These are phyloP conservation scores for Lamprologus lemairii DNA, from an alignment of 2,113 vertebrate genomes.

Conservation along the genomic window DNA sequence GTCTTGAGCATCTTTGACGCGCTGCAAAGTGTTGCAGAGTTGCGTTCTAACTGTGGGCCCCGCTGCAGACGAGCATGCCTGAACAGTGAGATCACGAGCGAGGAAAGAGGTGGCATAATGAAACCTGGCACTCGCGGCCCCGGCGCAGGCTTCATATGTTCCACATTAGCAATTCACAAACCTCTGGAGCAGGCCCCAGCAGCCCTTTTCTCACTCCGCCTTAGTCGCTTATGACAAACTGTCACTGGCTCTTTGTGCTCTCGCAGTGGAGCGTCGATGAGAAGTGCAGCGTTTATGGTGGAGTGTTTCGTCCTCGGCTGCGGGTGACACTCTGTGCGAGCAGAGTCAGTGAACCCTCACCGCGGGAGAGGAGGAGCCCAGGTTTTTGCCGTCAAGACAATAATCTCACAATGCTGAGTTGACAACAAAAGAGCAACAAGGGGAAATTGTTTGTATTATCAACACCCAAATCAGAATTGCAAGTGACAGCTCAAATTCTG, in stretches of 20 bases:
- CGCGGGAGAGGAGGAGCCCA: conserved; percentile 12
- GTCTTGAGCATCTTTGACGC: conserved; percentile 1
- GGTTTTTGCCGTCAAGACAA: conserved; percentile 31
- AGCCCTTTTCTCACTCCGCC: conserved; percentile 48
- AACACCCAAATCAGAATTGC: conserved; percentile 21
- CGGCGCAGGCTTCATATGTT: conserved; percentile 75
- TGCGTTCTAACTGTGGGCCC: conserved; percentile 5
- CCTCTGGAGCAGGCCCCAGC: conserved; percentile 50
- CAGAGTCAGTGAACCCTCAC: conserved; percentile 48
- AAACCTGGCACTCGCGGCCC: conserved; percentile 73
- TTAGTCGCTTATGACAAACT: conserved; percentile 61
- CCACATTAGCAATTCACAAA: conserved; percentile 72
- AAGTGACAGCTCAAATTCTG: conserved; percentile 33
- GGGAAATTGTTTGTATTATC: conserved; percentile 47
- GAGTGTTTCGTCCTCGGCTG: conserved; percentile 26
- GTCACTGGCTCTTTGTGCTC: conserved; percentile 61
- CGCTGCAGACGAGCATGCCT: conserved; percentile 59
- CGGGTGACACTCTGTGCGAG: conserved; percentile 38
- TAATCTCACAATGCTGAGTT: conserved; percentile 50
- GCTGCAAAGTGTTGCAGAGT: conserved; percentile 2
- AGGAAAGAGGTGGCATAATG: conserved; percentile 74
- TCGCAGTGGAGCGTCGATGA: conserved; percentile 28
- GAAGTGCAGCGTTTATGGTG: conserved; percentile 36
- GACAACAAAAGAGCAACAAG: conserved; percentile 45
- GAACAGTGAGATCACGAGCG: conserved; percentile 77